Conservation (phyloP, 2,797 vertebrate genomes). For the Lycodopsis pacificus region DNA sequence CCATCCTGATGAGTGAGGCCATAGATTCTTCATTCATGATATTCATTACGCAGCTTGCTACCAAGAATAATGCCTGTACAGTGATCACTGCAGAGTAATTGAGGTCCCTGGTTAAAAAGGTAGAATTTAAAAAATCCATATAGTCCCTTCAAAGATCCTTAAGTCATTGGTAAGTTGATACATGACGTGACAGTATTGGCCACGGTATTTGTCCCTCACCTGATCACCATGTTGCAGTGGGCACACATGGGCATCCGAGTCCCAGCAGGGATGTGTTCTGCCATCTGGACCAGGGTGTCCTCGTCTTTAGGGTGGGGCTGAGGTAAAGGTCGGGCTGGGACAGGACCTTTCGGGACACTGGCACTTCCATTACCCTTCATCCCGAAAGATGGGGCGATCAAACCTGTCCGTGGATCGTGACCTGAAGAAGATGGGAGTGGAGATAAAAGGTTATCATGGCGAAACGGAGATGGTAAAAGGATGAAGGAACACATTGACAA, state of each 20-base stretch:
- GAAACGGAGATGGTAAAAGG: neutral
- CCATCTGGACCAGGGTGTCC: slow-evolving; percentile 93
- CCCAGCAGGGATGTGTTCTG: slow-evolving; percentile 95
- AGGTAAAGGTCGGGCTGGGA: slow-evolving; percentile 67
- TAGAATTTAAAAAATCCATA: neutral
- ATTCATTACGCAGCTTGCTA: neutral
- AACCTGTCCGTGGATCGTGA: slow-evolving; percentile 41
- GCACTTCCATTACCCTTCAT: slow-evolving; percentile 81
- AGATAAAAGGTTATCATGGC: neutral
- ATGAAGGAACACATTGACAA: neutral
- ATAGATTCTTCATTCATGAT: neutral
- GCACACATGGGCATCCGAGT: slow-evolving; percentile 96
- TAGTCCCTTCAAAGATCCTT: neutral
- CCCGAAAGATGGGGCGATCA: slow-evolving; percentile 82
- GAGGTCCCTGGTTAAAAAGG: neutral
- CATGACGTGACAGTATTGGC: neutral
- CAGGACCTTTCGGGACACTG: slow-evolving; percentile 48
- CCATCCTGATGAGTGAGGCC: neutral
- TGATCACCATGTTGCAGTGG: slow-evolving; percentile 93
- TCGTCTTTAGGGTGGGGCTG: slow-evolving; percentile 86
- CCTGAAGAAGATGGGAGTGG: slow-evolving; percentile 49
- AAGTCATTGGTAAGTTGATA: neutral
- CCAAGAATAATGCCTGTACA: neutral
- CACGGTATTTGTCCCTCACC: slow-evolving; percentile 78
- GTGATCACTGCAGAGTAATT: neutral